Evolutionary conservation across 2,888 invertebrate species (phyloP), one percentile per base, ranked within the genome.

Genomic region (Pterostichus niger): DNA sequence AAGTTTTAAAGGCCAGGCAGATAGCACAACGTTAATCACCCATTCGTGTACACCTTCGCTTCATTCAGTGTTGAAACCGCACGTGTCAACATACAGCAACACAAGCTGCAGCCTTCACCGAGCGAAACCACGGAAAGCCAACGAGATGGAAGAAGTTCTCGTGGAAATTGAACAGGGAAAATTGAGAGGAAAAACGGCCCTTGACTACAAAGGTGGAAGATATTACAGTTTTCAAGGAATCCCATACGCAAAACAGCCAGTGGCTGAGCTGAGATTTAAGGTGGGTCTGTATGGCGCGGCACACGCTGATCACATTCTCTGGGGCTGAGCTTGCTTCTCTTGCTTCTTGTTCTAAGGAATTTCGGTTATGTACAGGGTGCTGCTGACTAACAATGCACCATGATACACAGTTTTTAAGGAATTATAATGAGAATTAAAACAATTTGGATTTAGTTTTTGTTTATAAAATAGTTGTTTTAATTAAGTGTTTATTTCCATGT

Each of bases 161-260:
- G 83, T 85, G 15, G 59, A 81, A 24, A 82, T 85, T 17, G 78
- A 84, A 79, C 83, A 85, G 17, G 86, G 86, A 15, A 59, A 84
- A 54, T 49, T 86, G 24, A 54, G 79, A 56, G 86, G 86, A 31
- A 84, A 84, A 84, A 84, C 77, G 61, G 76, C 54, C 6, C 61
- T 64, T 35, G 84, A 84, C 81, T 82, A 73, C 73, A 54, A 83
- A 49, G 84, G 83, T 33, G 78, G 78, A 17, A 61, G 64, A 35
- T 86, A 84, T 84, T 84, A 84, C 44, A 84, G 85, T 78, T 86
- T 86, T 76, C 85, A 85, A 75, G 86, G 86, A 56, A 86, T 86
- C 56, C 86, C 86, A 11, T 87, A 85, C 75, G 87, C 86, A 1
- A 84, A 86, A 83, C 85, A 86, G 24, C 86, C 87, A 0, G 61